These are phyloP conservation scores for Crepidodera aurea DNA, from an alignment of 2,888 invertebrate species.

Conservation along the genomic window DNA sequence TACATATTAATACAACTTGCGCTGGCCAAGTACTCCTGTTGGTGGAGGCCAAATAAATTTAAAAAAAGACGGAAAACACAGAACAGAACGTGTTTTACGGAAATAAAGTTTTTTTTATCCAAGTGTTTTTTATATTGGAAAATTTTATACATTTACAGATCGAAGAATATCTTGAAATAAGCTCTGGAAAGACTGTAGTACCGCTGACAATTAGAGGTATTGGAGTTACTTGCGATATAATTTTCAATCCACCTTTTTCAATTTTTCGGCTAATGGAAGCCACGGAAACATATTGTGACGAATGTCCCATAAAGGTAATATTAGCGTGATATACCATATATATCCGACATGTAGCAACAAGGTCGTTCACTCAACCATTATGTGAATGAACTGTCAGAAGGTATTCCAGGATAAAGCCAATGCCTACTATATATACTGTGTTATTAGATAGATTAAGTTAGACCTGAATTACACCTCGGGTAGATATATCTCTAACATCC, in stretches of 20 bases:
- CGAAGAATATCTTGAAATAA: slow-evolving; percentile 45
- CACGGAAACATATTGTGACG: slow-evolving; percentile 33
- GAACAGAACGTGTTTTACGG: too few relatives aligned
- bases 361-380: too few relatives aligned
- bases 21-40: too few relatives aligned
- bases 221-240: slow-evolving; percentile 34
- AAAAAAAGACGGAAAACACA: too few relatives aligned
- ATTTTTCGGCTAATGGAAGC: slow-evolving; percentile 40
- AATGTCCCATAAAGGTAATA: slow-evolving; percentile 35
- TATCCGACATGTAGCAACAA: not conserved
- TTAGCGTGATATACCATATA: not conserved
- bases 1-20: too few relatives aligned
- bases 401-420: not conserved
- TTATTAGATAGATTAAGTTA: too few relatives aligned
- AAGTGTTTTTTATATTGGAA: too few relatives aligned
- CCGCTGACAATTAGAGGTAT: slow-evolving; percentile 42
- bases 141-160: slow-evolving; percentile 23
- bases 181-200: slow-evolving; percentile 39
- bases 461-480: too few relatives aligned
- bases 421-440: not conserved
- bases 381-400: not conserved
- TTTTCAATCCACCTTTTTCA: slow-evolving; percentile 38
- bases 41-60: too few relatives aligned
- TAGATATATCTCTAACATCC: too few relatives aligned
- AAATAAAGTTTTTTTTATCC: too few relatives aligned